These are phyloP conservation scores for Lagria hirta DNA, from an alignment of 2,888 invertebrate species.

Conservation along the genomic window DNA sequence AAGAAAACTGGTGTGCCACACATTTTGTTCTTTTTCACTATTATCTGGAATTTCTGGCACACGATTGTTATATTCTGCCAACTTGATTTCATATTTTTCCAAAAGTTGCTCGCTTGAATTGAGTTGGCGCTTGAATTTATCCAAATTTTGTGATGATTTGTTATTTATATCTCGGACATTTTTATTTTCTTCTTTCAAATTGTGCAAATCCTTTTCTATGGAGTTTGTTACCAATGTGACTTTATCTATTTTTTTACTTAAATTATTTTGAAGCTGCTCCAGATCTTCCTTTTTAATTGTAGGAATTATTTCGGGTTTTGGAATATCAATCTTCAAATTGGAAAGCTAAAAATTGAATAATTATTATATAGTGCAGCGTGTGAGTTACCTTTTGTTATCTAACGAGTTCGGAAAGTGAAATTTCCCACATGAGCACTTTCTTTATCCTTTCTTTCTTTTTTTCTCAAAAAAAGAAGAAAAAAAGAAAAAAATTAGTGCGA, in stretches of 20 bases:
- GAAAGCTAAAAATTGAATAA: constrained; percentile 6
- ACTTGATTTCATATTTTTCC: constrained; percentile 60
- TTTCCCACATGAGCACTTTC: too few species aligned
- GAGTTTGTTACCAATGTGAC: constrained; percentile 39
- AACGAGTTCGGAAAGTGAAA: too few species aligned
- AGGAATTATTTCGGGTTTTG: constrained; percentile 37
- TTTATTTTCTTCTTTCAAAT: constrained; percentile 50
- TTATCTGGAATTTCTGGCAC: constrained; percentile 35
- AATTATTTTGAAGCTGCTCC: constrained; percentile 41
- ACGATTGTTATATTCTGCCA: constrained; percentile 55
- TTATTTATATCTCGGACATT: constrained; percentile 54
- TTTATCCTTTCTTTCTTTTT: too few species aligned
- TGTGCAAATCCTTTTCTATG: constrained; percentile 45
- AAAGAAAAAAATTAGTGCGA: too few species aligned
- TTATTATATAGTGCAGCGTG: too few species aligned
- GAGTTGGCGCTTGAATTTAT: constrained; percentile 53
- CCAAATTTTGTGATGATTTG: constrained; percentile 54
- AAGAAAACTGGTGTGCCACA: constrained; percentile 47
- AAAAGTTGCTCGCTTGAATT: constrained; percentile 59
- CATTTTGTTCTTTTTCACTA: constrained; percentile 40
- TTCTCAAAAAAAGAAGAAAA: too few species aligned
- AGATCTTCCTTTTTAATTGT: constrained; percentile 43
- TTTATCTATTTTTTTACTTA: constrained; percentile 46
- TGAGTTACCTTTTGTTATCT: too few species aligned
- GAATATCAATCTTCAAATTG: constrained; percentile 26